A percentile compares a stretch with the other conserved stretches of the same genome.
These are phyloP conservation scores for Aradophagus sp. DNA, from an alignment of 1,140 invertebrate genomes.

Conservation along the genomic window DNA sequence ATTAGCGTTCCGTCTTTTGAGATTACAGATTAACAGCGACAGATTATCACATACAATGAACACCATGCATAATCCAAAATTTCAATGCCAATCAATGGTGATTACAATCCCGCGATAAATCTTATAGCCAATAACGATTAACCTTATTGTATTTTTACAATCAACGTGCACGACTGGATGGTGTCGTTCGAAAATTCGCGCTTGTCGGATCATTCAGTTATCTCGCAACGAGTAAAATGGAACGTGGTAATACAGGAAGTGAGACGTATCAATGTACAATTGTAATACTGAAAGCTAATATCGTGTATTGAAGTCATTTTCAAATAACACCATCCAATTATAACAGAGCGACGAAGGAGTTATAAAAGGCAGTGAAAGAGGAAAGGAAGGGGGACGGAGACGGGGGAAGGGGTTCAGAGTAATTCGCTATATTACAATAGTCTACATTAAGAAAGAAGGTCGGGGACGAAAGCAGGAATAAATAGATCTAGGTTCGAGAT, in stretches of 20 bases:
- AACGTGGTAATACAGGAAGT: slow-evolving; percentile 6
- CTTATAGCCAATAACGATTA: slow-evolving; percentile 44
- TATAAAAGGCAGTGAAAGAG: slow-evolving; percentile 44
- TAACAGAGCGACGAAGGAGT: slow-evolving; percentile 44
- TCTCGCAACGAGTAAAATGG: background rate
- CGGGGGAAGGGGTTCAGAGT: too few relatives aligned
- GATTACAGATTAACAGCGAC: slow-evolving; percentile 35
- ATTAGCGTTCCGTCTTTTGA: slow-evolving; percentile 38
- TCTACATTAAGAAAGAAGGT: slow-evolving; percentile 52
- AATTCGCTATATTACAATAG: slow-evolving; percentile 56
- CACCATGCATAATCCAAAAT: slow-evolving; percentile 40
- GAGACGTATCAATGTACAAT: background rate
- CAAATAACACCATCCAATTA: slow-evolving; percentile 52
- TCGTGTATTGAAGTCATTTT: slow-evolving; percentile 28
- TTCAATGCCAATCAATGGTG: slow-evolving; percentile 34
- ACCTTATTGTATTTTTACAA: slow-evolving; percentile 50
- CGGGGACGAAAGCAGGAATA: slow-evolving; percentile 49
- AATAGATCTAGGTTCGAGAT: slow-evolving; percentile 56
- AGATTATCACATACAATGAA: slow-evolving; percentile 48
- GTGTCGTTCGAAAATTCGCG: slow-evolving; percentile 26
- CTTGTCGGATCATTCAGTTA: background rate
- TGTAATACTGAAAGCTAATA: slow-evolving; percentile 3
- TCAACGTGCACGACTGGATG: slow-evolving; percentile 27
- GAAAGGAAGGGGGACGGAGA: too few relatives aligned
- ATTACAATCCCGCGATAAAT: slow-evolving; percentile 27